Base-by-base conservation (phyloP, 2,888 invertebrate species). In the Himalopsyche kuldschensis region DNA sequence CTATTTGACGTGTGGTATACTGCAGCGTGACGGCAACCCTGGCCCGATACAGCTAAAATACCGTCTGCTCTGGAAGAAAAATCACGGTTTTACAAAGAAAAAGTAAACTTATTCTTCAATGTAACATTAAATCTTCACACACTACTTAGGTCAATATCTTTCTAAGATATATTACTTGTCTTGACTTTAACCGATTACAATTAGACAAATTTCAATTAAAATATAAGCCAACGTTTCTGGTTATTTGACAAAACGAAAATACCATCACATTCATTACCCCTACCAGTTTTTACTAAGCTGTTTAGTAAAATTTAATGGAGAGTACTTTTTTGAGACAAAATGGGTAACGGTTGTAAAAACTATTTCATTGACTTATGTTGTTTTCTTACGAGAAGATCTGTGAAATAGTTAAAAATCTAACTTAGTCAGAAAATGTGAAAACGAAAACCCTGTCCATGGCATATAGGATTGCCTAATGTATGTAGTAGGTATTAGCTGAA, bases 61-160 rank as follows among this genome's bases (percentile, higher is more conserved):
- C 69, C 69, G 69, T 69, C 69, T 69, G 69, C 69, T 69, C 69
- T 69, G 69, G 69, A 69, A 69, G 69, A 69, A 69, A n/a, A 69
- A 69, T 69, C 69, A 69, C 69, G 69, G 69, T 69, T 69, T 27
- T 30, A 69, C 27, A 69, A 69, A 27, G 69, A 30, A 69, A 63
- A 69, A 41, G 41, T 41, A 41, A 41, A 41, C 15, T 41, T 41
- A 15, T 41, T 15, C 41, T 41, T 41, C 41, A 41, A 41, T 41
- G 41, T 41, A 15, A 41, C 41, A 15, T 41, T 41, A 15, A 41
- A 3, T 3, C 15, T 15, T 4, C 41, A 41, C 15, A 15, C 15
- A 5, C 15, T 10, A 41, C 4, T 15, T 15, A 41, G 15, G 15
- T 41, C 15, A 6, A 41, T 41, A 41, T 15, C 41, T 41, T 41